phyloP scores from a whole-genome alignment of 2,888 invertebrate genomes.

The Plusia festucae region DNA sequence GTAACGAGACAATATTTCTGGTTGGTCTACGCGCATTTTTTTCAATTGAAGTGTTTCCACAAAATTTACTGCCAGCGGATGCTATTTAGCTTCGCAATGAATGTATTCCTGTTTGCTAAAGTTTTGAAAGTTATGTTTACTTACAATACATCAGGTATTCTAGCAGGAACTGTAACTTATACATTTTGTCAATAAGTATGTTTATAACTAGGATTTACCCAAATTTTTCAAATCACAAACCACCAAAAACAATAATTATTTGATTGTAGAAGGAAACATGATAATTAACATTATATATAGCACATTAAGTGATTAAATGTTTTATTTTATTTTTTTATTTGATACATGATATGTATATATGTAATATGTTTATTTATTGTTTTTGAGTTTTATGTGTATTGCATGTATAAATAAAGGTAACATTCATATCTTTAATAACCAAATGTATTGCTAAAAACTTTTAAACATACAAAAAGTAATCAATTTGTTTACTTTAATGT shows the following conservation, averaged over 20 bases:
- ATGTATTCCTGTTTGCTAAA: constrained; percentile 52
- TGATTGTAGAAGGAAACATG: neutral
- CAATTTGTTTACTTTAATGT: too few species aligned
- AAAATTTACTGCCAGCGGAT: constrained; percentile 56
- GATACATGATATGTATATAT: too few species aligned
- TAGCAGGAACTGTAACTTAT: neutral
- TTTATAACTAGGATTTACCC: neutral
- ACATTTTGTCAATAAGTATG: neutral
- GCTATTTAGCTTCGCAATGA: constrained; percentile 52
- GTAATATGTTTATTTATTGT: neutral
- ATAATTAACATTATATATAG: neutral
- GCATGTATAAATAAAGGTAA: neutral
- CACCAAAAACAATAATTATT: neutral
- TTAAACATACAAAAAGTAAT: neutral
- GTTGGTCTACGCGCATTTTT: constrained; percentile 63
- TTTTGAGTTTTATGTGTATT: neutral
- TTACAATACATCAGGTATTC: neutral
- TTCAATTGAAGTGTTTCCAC: constrained; percentile 66
- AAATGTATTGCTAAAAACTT: neutral
- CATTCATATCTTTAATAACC: neutral
- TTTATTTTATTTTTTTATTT: too few species aligned
- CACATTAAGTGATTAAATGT: neutral
- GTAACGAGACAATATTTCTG: constrained; percentile 46
- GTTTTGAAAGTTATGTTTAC: constrained; percentile 33
- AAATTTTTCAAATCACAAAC: neutral